Conservation (phyloP, 2,888 invertebrate genomes). For the Ramazzottius varieornatus region DNA sequence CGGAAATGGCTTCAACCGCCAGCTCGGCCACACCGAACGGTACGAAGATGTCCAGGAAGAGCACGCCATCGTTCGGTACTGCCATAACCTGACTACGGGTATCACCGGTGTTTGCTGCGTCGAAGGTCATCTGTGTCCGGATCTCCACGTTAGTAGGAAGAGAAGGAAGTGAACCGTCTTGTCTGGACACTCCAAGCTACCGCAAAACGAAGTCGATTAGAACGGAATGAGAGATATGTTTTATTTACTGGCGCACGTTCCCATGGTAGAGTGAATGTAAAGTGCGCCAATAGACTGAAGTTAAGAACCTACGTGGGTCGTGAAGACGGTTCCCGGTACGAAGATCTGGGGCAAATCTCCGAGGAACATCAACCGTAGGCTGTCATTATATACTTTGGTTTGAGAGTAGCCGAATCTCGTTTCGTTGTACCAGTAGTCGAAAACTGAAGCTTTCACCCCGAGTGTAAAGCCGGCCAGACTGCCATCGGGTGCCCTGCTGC, state of each 20-base stretch:
- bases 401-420: not conserved
- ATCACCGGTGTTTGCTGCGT: not conserved
- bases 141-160: not conserved
- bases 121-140: not conserved
- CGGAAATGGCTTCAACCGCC: not conserved
- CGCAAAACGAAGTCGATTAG: no score
- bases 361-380: conserved; percentile 30
- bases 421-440: conserved; percentile 1
- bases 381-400: not conserved
- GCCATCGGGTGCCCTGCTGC: not conserved
- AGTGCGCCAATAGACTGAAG: no score
- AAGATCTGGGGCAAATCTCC: conserved; percentile 77
- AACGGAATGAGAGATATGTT: no score
- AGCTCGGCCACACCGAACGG: not conserved
- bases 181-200: not conserved
- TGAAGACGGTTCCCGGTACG: conserved; percentile 76
- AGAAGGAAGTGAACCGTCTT: not conserved
- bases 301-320: conserved; percentile 50
- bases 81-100: not conserved
- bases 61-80: not conserved
- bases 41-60: not conserved
- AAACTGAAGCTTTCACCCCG: not conserved
- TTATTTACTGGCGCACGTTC: no score
- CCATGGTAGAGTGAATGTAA: no score
- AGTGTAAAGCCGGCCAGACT: not conserved